phyloP scores from a whole-genome alignment of 2,797 vertebrate species.

The Fratercula arctica region DNA sequence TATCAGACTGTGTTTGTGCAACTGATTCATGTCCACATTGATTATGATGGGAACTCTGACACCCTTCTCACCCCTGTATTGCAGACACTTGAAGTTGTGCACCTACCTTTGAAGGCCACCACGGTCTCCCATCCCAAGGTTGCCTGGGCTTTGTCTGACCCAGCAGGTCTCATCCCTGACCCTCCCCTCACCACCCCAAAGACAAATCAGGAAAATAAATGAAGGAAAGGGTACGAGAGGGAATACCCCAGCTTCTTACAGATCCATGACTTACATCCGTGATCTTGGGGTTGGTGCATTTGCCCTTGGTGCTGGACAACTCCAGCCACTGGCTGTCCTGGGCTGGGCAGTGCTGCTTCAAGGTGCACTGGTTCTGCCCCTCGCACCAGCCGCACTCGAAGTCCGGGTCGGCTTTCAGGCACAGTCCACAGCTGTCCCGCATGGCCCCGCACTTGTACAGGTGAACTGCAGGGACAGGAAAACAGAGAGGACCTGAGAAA shows the following conservation, averaged over 20 bases:
- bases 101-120: not conserved
- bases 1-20: not conserved
- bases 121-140: accelerated
- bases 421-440: constrained; percentile 93
- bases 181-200: not conserved
- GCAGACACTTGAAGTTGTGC: not conserved
- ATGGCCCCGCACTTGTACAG: constrained; percentile 97
- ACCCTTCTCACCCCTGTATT: not conserved
- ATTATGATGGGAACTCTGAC: not conserved
- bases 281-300: constrained; percentile 95
- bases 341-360: constrained; percentile 92
- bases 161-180: not conserved
- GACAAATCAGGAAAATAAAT: not conserved
- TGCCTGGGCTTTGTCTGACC: not conserved
- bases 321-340: constrained; percentile 93
- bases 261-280: constrained; percentile 84
- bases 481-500: not conserved
- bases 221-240: not conserved
- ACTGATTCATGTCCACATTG: not conserved
- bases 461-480: constrained; percentile 82
- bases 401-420: constrained; percentile 93
- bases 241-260: not conserved
- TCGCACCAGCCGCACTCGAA: constrained; percentile 97
- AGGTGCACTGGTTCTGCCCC: constrained; percentile 89
- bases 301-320: constrained; percentile 90